Base-by-base conservation (phyloP, 2,888 invertebrate genomes). In the Biston stratarius region DNA sequence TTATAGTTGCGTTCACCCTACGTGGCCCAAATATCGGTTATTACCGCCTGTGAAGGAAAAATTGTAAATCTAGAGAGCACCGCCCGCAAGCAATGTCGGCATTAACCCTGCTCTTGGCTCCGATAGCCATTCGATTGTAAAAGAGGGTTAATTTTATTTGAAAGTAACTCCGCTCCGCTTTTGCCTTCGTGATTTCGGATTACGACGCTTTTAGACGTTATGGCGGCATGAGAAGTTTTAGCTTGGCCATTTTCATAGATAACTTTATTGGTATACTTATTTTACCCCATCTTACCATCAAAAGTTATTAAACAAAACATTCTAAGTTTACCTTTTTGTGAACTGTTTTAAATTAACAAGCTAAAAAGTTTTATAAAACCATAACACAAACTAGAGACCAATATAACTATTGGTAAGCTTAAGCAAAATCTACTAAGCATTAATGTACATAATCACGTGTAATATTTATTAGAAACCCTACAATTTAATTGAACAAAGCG, bases 141-240 rank as follows among this genome's bases (percentile, higher is more conserved):
- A 70, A 63, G 70, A 64, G 65, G 64, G 72, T 69, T 70, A 70
- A 70, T 72, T 72, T 74, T 72, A 70, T 72, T 69, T 69, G 63
- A 66, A 48, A 61, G 61, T 66, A 58, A 40, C 61, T 60, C 33
- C 52, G 33, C n/a, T 53, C 49, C 33, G 51, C 52, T 40, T 64
- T 53, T 44, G 49, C 40, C 48, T 60, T 53, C 48, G 45, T 38
- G 58, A 64, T 59, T 64, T 64, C n/a, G 48, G 64, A 42, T 53
- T 59, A 64, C 52, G 45, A 45, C 58, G 49, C 33, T n/a, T 48
- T 59, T 59, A 48, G 38, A 40, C 42, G 59, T 59, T 49, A 59
- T 49, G 40, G 40, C n/a, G 48, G 38, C 38, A 49, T 49, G 42
- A 24, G 48, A 15, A n/a, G n/a, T 33, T 45, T 59, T 34, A 6